Conservation (phyloP, 2,888 invertebrate species). For the Ernsta delagoae region DNA sequence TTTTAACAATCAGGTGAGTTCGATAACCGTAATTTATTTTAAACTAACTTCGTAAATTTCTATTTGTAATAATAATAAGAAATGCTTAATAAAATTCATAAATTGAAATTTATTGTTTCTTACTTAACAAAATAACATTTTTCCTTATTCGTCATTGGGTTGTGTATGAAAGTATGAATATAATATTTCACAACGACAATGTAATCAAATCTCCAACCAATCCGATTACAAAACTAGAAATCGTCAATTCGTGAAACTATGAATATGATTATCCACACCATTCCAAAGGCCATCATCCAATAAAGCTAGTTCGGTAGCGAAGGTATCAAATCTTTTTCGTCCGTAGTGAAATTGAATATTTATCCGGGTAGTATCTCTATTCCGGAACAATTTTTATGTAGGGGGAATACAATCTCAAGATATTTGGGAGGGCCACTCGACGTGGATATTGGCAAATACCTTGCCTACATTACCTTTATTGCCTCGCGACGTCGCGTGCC, state of each 20-base stretch:
- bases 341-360: conserved; percentile 85
- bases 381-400: conserved; percentile 84
- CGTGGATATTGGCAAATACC: conserved; percentile 83
- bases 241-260: conserved; percentile 70
- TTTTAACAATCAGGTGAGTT: too few relatives aligned
- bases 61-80: too few relatives aligned
- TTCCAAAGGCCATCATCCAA: conserved; percentile 83
- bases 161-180: background rate
- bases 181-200: conserved; percentile 19
- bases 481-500: conserved; percentile 75
- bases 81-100: too few relatives aligned
- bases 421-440: conserved; percentile 83
- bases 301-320: conserved; percentile 79
- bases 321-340: conserved; percentile 85
- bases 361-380: conserved; percentile 85
- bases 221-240: conserved; percentile 41
- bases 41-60: too few relatives aligned
- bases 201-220: conserved; percentile 31
- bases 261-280: conserved; percentile 82
- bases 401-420: conserved; percentile 83
- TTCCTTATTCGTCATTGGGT: too few relatives aligned
- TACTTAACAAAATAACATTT: too few relatives aligned
- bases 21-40: too few relatives aligned
- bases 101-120: too few relatives aligned
- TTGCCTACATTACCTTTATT: conserved; percentile 84